Conservation (phyloP, 2,113 vertebrate species). For the human (Homo sapiens) region DNA sequence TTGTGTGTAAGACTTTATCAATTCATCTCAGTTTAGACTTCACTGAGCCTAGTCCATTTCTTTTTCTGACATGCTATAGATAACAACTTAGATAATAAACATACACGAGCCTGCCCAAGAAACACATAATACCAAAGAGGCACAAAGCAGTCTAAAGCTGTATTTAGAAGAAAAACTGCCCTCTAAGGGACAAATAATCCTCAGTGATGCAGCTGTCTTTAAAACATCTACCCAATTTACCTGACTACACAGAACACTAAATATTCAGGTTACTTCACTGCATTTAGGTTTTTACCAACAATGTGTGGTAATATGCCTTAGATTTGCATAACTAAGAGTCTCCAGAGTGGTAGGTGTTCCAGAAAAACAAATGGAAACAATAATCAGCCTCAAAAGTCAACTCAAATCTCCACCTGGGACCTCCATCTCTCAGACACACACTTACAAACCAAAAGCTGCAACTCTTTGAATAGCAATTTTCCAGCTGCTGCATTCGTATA, state of each 20-base stretch:
- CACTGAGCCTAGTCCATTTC: background rate
- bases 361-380: background rate
- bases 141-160: background rate
- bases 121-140: background rate
- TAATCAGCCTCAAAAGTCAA: background rate
- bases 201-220: background rate
- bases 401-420: background rate
- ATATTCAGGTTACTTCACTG: background rate
- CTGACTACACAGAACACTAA: constrained; percentile 29
- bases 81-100: constrained; percentile 12
- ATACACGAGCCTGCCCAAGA: background rate
- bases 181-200: background rate
- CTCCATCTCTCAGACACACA: background rate
- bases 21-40: background rate
- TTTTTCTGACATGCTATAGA: background rate
- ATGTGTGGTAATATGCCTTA: background rate
- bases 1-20: background rate
- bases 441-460: constrained; percentile 20
- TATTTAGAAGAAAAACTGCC: background rate
- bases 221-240: background rate
- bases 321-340: constrained; percentile 39
- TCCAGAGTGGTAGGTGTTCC: background rate
- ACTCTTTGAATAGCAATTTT: background rate
- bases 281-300: background rate
- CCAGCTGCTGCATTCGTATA: background rate